A percentile compares a stretch with the other conserved stretches of the same genome.
phyloP scores from a whole-genome alignment of 2,113 vertebrate species.

The Channa maculata region DNA sequence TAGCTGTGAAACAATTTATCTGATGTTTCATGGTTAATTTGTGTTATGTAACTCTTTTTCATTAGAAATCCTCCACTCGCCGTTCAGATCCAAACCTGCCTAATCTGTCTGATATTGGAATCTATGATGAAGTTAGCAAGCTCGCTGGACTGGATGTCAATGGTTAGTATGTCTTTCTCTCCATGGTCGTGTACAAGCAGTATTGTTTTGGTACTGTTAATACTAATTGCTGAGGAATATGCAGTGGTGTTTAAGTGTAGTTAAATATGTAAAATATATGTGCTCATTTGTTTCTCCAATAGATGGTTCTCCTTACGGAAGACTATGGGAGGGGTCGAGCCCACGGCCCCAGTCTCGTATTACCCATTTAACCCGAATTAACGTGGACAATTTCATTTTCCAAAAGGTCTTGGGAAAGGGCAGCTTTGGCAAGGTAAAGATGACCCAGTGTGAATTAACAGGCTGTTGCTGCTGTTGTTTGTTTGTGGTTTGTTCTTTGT shows the following conservation, averaged over 20 bases:
- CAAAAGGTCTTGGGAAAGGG: conserved; percentile 98
- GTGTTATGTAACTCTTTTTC: not conserved
- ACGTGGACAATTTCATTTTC: conserved; percentile 90
- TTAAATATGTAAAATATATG: not conserved
- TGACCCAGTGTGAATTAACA: not conserved
- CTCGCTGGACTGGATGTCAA: conserved; percentile 76
- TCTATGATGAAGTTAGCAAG: conserved; percentile 92
- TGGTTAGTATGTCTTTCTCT: conserved; percentile 50
- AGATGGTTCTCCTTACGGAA: conserved; percentile 85
- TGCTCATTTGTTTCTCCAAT: conserved; percentile 19
- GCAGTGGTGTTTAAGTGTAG: not conserved
- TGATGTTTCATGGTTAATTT: conserved; percentile 9
- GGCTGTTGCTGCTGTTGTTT: too few species aligned
- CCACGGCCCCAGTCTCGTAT: conserved; percentile 68
- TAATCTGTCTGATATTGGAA: conserved; percentile 86
- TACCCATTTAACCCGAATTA: conserved; percentile 82
- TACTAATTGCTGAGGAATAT: not conserved
- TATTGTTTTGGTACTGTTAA: not conserved
- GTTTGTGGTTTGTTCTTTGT: too few species aligned
- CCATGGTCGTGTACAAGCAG: not conserved
- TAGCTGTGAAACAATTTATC: conserved; percentile 8
- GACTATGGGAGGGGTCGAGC: conserved; percentile 88
- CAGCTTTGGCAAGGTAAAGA: conserved; percentile 95
- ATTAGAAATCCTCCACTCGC: conserved; percentile 88
- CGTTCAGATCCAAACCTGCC: conserved; percentile 86